Percentiles rank a stretch among this genome's conserved stretches.
These are phyloP conservation scores for Spilosoma lubricipeda DNA, from an alignment of 2,888 invertebrate genomes.

Conservation along the genomic window DNA sequence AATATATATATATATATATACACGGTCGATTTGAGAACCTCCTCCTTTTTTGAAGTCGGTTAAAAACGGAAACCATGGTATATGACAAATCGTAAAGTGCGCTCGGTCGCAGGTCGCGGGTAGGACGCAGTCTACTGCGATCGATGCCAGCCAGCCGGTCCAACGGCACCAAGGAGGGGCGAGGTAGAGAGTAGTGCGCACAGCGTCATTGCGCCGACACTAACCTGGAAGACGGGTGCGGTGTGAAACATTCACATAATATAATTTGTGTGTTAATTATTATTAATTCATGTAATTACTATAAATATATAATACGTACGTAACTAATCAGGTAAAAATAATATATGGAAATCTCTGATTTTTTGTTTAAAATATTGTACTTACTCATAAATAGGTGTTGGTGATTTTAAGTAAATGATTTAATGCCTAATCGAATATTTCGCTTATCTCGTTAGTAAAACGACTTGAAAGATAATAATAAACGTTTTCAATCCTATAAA, in stretches of 20 bases:
- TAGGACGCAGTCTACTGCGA: constrained; percentile 64
- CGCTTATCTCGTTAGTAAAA: neutral
- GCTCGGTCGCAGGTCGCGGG: constrained; percentile 47
- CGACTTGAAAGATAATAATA: neutral
- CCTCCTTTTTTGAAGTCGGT: too few species aligned
- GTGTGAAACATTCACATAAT: constrained; percentile 35
- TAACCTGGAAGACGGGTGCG: constrained; percentile 54
- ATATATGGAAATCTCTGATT: neutral
- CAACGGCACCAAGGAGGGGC: constrained; percentile 54
- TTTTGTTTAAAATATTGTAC: neutral
- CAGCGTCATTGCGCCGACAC: constrained; percentile 66
- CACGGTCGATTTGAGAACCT: too few species aligned
- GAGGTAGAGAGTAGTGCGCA: constrained; percentile 66
- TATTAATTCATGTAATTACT: neutral
- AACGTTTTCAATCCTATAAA: neutral
- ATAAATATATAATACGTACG: neutral
- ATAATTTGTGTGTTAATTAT: constrained; percentile 23
- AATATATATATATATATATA: too few species aligned
- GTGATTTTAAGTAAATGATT: neutral
- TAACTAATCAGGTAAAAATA: neutral
- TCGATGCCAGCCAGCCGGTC: constrained; percentile 69
- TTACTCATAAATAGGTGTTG: neutral
- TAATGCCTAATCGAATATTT: neutral
- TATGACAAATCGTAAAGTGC: constrained; percentile 29
- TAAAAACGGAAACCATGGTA: constrained; percentile 20